Evolutionary conservation across 2,888 invertebrate species (phyloP), one percentile per base, ranked within the genome.

Genomic region (Monochamus alternatus): DNA sequence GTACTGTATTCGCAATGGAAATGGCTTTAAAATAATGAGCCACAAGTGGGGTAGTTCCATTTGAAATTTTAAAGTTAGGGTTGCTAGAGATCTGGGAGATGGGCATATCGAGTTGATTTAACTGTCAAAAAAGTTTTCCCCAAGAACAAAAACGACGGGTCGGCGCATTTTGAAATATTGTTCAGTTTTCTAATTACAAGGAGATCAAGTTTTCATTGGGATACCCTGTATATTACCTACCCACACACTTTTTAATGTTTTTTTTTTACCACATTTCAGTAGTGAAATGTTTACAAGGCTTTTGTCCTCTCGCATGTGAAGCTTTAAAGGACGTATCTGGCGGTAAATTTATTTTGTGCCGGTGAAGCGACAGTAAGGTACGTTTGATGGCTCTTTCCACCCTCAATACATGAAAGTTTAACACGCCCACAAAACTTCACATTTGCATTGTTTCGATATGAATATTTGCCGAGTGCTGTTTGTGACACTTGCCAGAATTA

Each of bases 401-500:
- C 38, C 14, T 43, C 14, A 14, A 63, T 63, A 63, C 62, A 63
- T 63, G n/a, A 14, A 63, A 63, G 62, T n/a, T 38, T 43, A 63
- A 14, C 62, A 63, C 62, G 38, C 62, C 62, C 43, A 38, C 71
- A 44, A 67, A 76, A 76, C 73, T 62, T 71, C 62, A 47, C 47
- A 60, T 62, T 67, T 14, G 59, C 73, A 62, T 75, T 73, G 77
- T 77, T 77, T 75, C 73, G 62, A 70, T 73, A 73, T 71, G 65
- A 74, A 74, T 63, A 77, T 73, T 74, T 52, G 14, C 71, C 60
- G 68, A 64, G 59, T 74, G 44, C 77, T 77, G 77, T 58, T 67
- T 55, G 73, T 75, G 77, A 75, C 75, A 75, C 62, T 72, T 68
- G 58, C 47, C 63, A 63, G 72, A 55, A 75, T 75, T 75, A 75